Evolutionary conservation across 2,888 invertebrate genomes (phyloP), one percentile per base, ranked within the genome.

Genomic region (Malachius bipustulatus): DNA sequence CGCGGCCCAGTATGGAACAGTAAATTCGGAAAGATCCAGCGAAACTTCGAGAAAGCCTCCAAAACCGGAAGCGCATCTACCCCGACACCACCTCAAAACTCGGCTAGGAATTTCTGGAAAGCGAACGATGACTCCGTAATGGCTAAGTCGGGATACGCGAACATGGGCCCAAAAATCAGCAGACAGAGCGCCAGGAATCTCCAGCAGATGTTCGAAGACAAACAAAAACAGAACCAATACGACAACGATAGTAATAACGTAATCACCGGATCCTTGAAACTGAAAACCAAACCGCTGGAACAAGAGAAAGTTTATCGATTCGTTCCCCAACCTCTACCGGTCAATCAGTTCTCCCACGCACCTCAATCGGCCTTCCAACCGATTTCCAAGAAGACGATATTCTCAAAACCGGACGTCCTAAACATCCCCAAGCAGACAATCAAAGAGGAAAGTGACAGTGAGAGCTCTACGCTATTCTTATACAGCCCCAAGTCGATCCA

Each of bases 11-110:
- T 83, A 50, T 89, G 89, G 88, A 82, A 75, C 49, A 82, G 69
- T 50, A 72, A 84, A 42, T 89, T 89, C 55, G 83, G 83, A 0
- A 79, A 82, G 48, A 80, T 89, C 19, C 87, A 85, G 58, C 80
- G 81, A 24, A 69, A 77, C 1, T 89, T 89, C 55, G 88, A 89
- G 54, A 72, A 69, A 28, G 66, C 66, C 3, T 62, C 66, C n/a
- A 38, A 19, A 35, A 36, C 34, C 65, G 43, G 56, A 64, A 64
- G 63, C 8, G 62, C 67, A 4, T n/a, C n/a, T n/a, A n/a, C n/a
- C n/a, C n/a, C n/a, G n/a, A n/a, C n/a, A n/a, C n/a, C n/a, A n/a
- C n/a, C n/a, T n/a, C 67, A 69, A 6, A 69, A 69, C 32, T 65
- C 72, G 1, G 73, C 73, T 3, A 67, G 70, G 43, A 68, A 66